These are phyloP conservation scores for Argya squamiceps DNA, from an alignment of 2,797 vertebrate species.

Conservation along the genomic window DNA sequence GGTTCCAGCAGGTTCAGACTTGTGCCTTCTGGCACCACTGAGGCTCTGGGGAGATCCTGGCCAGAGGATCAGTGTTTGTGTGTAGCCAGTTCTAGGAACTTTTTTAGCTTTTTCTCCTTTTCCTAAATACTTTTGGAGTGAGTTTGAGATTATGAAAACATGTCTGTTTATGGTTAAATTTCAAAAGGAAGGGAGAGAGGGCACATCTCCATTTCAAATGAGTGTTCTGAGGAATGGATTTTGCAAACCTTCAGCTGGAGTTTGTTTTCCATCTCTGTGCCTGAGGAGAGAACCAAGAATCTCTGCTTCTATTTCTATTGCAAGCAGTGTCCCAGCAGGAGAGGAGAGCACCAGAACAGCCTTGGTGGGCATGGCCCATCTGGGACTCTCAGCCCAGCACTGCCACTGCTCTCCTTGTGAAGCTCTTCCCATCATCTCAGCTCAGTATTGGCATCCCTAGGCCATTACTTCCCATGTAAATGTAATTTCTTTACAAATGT, in stretches of 20 bases:
- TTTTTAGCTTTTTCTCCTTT: not conserved
- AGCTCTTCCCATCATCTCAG: not conserved
- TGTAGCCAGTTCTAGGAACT: not conserved
- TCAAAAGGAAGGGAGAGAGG: not conserved
- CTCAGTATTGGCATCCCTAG: not conserved
- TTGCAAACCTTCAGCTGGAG: not conserved
- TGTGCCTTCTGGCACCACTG: not conserved
- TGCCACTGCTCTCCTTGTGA: not conserved
- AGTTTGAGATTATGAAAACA: not conserved
- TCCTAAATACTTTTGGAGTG: not conserved
- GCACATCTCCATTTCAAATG: not conserved
- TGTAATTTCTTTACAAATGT: not conserved
- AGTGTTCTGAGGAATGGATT: not conserved
- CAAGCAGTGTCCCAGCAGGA: not conserved
- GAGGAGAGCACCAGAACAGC: not conserved
- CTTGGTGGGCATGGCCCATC: not conserved
- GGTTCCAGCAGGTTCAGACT: not conserved
- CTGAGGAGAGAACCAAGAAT: not conserved
- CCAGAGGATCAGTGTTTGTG: not conserved
- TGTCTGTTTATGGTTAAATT: not conserved
- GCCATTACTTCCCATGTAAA: not conserved
- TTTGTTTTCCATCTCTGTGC: not conserved
- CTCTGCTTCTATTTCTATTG: not conserved
- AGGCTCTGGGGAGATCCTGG: not conserved
- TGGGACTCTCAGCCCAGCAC: not conserved